Evolutionary conservation across 2,888 invertebrate genomes (phyloP), one percentile per base, ranked within the genome.

Genomic region (Heteromyza rotundicornis): DNA sequence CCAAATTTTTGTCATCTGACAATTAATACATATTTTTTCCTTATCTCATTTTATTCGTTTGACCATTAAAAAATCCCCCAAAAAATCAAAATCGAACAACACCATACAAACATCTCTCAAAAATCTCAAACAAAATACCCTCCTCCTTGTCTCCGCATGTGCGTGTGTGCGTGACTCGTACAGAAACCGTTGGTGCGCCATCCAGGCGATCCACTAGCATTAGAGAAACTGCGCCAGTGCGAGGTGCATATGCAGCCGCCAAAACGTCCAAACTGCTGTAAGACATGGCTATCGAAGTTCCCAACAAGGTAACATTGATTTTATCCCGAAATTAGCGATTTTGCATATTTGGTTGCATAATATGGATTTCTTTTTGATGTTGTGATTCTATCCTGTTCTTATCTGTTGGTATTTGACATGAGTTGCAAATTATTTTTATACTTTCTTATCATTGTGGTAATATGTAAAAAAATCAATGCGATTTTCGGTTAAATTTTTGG

Each of bases 241-340:
- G 94, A 95, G 86, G 90, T 95, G 74, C 95, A 95, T 86, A 92
- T 94, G 90, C 90, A 89, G 85, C 88, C 90, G 71, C 89, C 89
- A 70, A 84, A 84, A 74, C 87, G 92, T 82, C 92, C 91, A 85
- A 92, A 92, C 86, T 94, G 94, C 88, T 95, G 95, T 87, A 89
- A 92, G 80, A 90, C 92, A 79, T 96, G 96, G 95, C 89, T 95
- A 84, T 92, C 94, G 84, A 95, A 95, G 87, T 96, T 96, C 86
- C 96, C 96, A 64, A 95, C 95, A 75, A 88, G 93, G 82, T 84
- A 84, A 80, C 66, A 59, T 52, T 64, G 59, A 53, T 62, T 57
- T 49, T 19, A 32, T 7, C 35, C 40, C 17, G 40, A 27, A 44
- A 35, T 35, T 57, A 36, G 49, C 50, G 52, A 32, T 62, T 58